Base-by-base conservation (phyloP, 2,797 vertebrate species). In the Tamandua tetradactyla region DNA sequence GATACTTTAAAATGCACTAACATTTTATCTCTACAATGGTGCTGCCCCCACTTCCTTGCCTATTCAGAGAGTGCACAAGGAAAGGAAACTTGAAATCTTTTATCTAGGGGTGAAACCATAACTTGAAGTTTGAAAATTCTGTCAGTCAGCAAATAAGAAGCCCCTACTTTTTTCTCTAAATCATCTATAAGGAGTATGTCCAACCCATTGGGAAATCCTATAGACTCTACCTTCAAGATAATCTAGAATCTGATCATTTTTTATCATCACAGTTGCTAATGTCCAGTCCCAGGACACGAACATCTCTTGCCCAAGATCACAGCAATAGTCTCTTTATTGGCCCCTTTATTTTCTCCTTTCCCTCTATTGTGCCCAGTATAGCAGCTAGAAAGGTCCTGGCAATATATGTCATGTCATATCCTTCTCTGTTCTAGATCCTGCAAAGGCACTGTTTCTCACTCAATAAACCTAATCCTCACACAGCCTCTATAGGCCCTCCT, bases 191-290 rank as follows among this genome's bases (percentile, higher is more conserved):
- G n/a, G 80, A 80, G 23, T 23, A 7, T 40, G 40, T 68, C 57
- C 12, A 2, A 0, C 20, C 7, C 1, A 2, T 22, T 3, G 7
- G 30, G 25, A 62, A 20, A 5, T 18, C 13, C n/a, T 15, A 0
- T 27, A 17, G 75, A 30, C 30, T 59, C 20, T 59, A 1, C 1
- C 11, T 62, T 47, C 2, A 8, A 32, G 17, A 15, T 2, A 6
- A 1, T 13, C 13, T 10, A 5, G 59, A 35, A 3, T 69, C 37
- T 15, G 30, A 32, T 52, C 17, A 9, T 5, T 3, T 42, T 7
- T 9, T 10, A 7, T 25, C 27, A 3, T 4, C 7, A 3, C 0
- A 1, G 0, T 7, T 0, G n/a, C 30, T 15, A 0, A 0, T 5
- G 40, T 20, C 42, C 0, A 2, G 35, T 8, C 32, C 47, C 25